phyloP scores from a whole-genome alignment of 2,113 vertebrate species.

The Neogale vison region DNA sequence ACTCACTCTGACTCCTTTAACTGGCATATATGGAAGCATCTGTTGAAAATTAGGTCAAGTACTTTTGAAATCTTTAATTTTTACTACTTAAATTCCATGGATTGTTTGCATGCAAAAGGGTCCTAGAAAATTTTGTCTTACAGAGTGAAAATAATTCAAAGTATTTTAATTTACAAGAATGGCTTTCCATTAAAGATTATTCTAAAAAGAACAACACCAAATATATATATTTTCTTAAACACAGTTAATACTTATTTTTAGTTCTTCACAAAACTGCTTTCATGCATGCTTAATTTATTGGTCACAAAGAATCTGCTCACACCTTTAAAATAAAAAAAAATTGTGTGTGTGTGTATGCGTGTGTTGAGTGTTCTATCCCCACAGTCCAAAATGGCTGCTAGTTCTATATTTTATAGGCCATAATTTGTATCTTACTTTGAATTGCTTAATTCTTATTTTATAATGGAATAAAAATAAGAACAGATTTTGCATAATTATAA shows the following conservation, averaged over 20 bases:
- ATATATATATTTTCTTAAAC: not conserved
- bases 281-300: not conserved
- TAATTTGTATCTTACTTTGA: not conserved
- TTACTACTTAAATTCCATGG: not conserved
- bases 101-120: not conserved
- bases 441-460: conserved; percentile 4
- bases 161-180: conserved; percentile 34
- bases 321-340: not conserved
- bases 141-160: not conserved
- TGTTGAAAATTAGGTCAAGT: not conserved
- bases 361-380: not conserved
- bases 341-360: not conserved
- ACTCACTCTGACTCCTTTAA: not conserved
- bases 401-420: not conserved
- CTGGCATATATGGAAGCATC: not conserved
- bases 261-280: not conserved
- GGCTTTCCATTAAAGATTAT: not conserved
- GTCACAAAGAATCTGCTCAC: not conserved
- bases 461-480: not conserved
- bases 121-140: not conserved
- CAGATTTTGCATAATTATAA: not conserved
- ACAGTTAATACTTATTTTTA: not conserved
- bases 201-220: not conserved
- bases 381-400: not conserved
- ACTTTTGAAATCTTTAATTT: not conserved